Conservation (phyloP, 1,140 invertebrate species). For the Trichoplusia ni region DNA sequence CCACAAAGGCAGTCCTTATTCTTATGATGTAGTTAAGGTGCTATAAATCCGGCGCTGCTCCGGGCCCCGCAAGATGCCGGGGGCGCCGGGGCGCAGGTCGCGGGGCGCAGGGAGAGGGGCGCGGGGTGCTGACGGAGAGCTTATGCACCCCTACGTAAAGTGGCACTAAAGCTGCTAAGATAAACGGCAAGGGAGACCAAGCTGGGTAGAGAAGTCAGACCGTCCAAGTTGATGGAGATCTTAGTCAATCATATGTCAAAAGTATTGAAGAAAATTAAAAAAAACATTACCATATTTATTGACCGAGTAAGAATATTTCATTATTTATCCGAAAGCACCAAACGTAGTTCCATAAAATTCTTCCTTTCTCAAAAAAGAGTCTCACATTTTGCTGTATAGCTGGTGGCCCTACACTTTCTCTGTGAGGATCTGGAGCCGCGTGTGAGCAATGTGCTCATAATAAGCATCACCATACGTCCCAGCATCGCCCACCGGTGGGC, state of each 20-base stretch:
- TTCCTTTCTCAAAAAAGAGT: too few relatives aligned
- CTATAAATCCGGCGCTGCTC: constrained; percentile 12
- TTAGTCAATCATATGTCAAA: neutral
- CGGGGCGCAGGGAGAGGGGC: neutral
- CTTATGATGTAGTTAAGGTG: constrained; percentile 23
- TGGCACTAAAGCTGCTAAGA: neutral
- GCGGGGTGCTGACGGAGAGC: neutral
- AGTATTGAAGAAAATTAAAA: too few relatives aligned
- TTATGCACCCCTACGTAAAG: constrained; percentile 6
- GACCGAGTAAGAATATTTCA: too few relatives aligned
- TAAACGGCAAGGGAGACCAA: neutral
- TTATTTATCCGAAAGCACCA: too few relatives aligned
- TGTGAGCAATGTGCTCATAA: neutral
- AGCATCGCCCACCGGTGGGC: too few relatives aligned
- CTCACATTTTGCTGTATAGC: neutral
- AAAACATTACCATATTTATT: too few relatives aligned
- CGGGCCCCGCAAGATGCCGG: neutral
- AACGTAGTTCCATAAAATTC: too few relatives aligned
- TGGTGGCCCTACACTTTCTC: neutral
- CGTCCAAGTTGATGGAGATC: neutral
- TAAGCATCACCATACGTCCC: neutral
- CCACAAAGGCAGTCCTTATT: neutral
- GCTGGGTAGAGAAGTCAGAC: neutral
- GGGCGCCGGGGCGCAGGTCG: neutral
- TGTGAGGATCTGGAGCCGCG: neutral